Evolutionary conservation across 1,140 invertebrate species (phyloP), one percentile per base, ranked within the genome.

Genomic region (Rhopalosiphum padi): DNA sequence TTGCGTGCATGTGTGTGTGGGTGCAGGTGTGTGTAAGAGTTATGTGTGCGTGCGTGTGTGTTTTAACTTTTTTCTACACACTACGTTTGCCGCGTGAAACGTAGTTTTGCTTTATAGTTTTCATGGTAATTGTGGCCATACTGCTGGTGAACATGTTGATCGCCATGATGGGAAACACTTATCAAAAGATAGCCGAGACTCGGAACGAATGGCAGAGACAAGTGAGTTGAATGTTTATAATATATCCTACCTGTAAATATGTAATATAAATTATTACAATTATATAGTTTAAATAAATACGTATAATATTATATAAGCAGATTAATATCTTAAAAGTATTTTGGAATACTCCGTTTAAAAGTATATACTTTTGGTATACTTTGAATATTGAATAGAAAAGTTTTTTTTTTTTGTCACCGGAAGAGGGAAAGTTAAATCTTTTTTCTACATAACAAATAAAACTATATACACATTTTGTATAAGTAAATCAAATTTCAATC

Each of bases 121-220:
- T 99, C 95, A 99, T 99, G 98, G 98, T 97, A 90, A 98, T 99
- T 94, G 99, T 99, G 41, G 98, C 98, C 1, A 97, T 99, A 94
- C 96, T 99, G 22, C 96, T 99, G 93, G 98, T 99, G 30, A 99
- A 99, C 96, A 99, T 99, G 98, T 96, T 99, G 95, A 99, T 99
- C 95, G 99, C 99, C 94, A 99, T 99, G 99, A 99, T 99, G 99
- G 99, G 99, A 3, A 99, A 99, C 95, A 99, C 99, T 41, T 99
- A 99, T 95, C 98, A 99, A 95, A 98, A 98, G 95, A 99, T 99
- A 94, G 98, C 98, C 7, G 98, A 99, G 95, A 99, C 99, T 7
- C 96, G 98, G 94, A 99, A 99, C 95, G 99, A 99, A 95, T 99
- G 99, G 98, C 98, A 99, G 96, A 96, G 99, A 96, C 99, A 99